phyloP scores from a whole-genome alignment of 92 coral and sea anemone genomes.

The Galaxea fascicularis region DNA sequence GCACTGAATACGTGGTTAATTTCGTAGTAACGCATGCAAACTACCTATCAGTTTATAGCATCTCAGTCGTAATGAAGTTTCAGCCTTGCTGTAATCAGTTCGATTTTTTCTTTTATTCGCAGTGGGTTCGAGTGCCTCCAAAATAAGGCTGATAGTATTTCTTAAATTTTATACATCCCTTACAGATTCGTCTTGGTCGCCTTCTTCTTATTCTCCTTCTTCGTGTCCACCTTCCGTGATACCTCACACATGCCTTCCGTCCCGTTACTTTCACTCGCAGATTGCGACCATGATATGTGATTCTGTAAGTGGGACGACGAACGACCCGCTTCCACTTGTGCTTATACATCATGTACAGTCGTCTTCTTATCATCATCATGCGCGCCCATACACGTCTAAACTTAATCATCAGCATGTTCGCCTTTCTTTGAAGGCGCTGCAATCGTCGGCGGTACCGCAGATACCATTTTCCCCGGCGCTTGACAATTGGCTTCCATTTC shows the following conservation, averaged over 20 bases:
- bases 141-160: too few species aligned
- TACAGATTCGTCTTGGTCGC: constrained; percentile 32
- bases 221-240: constrained; percentile 23
- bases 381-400: constrained; percentile 10
- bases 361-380: constrained; percentile 18
- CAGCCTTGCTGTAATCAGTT: too few species aligned
- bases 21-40: too few species aligned
- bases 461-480: constrained; percentile 36
- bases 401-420: constrained; percentile 22
- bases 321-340: constrained; percentile 16
- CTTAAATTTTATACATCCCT: not conserved
- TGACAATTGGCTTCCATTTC: constrained; percentile 28
- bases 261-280: constrained; percentile 21
- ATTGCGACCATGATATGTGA: constrained; percentile 10
- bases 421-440: constrained; percentile 26
- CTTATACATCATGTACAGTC: constrained; percentile 24
- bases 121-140: too few species aligned
- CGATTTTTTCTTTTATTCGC: too few species aligned
- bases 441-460: not conserved
- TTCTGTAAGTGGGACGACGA: not conserved
- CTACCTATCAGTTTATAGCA: too few species aligned
- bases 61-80: too few species aligned
- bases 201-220: not conserved
- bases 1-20: too few species aligned
- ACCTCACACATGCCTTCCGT: not conserved